Conservation (phyloP, 2,113 vertebrate genomes). For the Neomonachus schauinslandi region DNA sequence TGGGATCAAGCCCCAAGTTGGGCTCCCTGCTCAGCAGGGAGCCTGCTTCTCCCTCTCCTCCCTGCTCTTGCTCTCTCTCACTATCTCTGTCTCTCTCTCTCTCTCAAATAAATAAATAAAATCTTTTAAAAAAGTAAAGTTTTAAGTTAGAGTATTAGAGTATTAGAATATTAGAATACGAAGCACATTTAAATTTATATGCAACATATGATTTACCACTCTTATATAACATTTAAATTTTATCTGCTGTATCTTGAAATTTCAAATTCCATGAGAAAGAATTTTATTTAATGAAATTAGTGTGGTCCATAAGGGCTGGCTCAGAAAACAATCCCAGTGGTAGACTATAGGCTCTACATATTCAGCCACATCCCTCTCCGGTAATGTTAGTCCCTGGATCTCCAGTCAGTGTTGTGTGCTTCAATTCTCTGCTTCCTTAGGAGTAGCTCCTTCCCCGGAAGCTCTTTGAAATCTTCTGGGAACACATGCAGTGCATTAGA, state of each 20-base stretch:
- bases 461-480: not conserved
- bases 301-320: not conserved
- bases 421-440: not conserved
- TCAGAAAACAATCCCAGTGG: not conserved
- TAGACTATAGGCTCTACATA: not conserved
- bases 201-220: not conserved
- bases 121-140: not conserved
- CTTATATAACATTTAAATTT: not conserved
- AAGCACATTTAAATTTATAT: not conserved
- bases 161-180: not conserved
- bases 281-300: slow-evolving; percentile 7
- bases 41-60: not conserved
- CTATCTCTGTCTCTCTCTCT: not conserved
- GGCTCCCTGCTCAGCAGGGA: no score
- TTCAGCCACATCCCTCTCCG: not conserved
- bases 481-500: not conserved
- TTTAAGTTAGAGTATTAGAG: not conserved
- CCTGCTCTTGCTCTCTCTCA: not conserved
- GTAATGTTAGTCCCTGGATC: not conserved
- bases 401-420: not conserved
- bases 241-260: not conserved
- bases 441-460: not conserved
- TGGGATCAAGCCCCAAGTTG: not conserved
- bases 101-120: no score
- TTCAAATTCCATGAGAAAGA: not conserved